Conservation (phyloP, 2,888 invertebrate species). For the Elysia crispata region DNA sequence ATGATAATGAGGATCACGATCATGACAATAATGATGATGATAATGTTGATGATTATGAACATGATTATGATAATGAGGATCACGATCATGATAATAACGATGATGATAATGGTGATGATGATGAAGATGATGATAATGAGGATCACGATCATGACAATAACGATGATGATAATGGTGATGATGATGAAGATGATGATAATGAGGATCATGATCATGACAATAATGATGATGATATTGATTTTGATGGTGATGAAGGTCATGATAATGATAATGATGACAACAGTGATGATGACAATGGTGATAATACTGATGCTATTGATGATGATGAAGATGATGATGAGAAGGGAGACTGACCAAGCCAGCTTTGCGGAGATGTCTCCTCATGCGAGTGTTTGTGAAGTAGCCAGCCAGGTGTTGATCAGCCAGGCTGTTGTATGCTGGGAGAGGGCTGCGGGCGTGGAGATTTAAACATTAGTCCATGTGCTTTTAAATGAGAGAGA, state of each 20-base stretch:
- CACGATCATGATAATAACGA: no score
- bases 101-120: no score
- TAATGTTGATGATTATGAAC: neutral
- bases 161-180: no score
- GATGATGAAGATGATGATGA: neutral
- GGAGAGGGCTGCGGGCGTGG: constrained; percentile 69
- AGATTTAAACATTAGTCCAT: no score
- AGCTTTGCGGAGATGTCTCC: constrained; percentile 71
- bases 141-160: no score
- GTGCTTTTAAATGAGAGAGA: no score
- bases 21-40: no score
- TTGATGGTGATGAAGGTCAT: neutral
- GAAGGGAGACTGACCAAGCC: constrained; percentile 73
- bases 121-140: no score
- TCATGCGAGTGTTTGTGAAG: constrained; percentile 74
- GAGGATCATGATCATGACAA: no score
- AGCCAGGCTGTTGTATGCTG: constrained; percentile 75
- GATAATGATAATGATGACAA: neutral
- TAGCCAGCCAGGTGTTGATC: constrained; percentile 75
- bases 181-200: no score
- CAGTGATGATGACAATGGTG: neutral
- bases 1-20: neutral
- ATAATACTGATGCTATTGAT: no score
- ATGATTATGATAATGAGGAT: neutral
- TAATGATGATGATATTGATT: neutral